Conservation (phyloP, 2,113 vertebrate species). For the Atherinomorus stipes region DNA sequence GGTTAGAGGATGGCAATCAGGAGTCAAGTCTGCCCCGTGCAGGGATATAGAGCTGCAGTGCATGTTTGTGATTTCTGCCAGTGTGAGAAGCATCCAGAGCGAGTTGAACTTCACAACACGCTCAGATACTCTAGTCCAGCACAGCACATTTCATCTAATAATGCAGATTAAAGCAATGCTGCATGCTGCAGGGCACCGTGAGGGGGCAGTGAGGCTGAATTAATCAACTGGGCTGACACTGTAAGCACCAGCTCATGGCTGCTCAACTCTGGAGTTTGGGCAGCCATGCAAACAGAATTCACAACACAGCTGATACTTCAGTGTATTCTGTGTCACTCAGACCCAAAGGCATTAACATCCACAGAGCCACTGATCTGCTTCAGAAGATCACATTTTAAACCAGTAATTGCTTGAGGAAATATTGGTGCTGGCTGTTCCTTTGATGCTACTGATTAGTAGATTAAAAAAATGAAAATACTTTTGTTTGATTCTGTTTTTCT, state of each 20-base stretch:
- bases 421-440: too few relatives aligned
- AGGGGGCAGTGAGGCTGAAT: slow-evolving; percentile 10
- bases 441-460: too few relatives aligned
- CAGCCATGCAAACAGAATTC: slow-evolving; percentile 17
- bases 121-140: neutral
- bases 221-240: slow-evolving; percentile 5
- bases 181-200: slow-evolving; percentile 3
- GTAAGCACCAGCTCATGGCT: slow-evolving; percentile 24
- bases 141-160: neutral
- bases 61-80: too few relatives aligned
- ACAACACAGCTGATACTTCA: neutral
- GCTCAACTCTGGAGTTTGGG: slow-evolving; percentile 7
- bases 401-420: too few relatives aligned
- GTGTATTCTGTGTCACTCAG: neutral
- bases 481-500: too few relatives aligned
- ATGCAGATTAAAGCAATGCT: slow-evolving; percentile 15
- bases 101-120: too few relatives aligned
- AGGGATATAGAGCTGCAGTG: too few relatives aligned
- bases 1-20: too few relatives aligned
- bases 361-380: neutral
- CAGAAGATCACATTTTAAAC: neutral
- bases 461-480: too few relatives aligned
- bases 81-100: too few relatives aligned
- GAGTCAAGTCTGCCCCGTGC: too few relatives aligned
- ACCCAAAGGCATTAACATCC: neutral